A percentile compares a stretch with the other conserved stretches of the same genome.
These are phyloP conservation scores for Perodicticus potto DNA, from an alignment of 2,797 vertebrate species.

Conservation along the genomic window DNA sequence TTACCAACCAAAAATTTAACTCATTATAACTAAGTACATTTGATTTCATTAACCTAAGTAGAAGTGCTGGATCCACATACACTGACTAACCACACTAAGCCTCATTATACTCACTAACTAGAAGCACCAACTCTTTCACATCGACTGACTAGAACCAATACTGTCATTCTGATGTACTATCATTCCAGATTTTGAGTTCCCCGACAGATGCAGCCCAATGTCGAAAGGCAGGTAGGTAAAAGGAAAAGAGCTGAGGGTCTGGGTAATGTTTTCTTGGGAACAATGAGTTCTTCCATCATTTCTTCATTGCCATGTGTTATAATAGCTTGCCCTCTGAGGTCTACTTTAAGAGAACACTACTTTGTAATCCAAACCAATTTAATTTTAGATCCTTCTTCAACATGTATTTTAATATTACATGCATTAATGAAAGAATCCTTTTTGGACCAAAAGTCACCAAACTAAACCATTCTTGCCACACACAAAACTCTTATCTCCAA, in stretches of 20 bases:
- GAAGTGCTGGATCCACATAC: not conserved
- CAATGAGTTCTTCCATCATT: constrained; percentile 6
- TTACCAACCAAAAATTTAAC: constrained; percentile 50
- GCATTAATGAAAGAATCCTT: not conserved
- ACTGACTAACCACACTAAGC: not conserved
- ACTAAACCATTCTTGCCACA: constrained; percentile 24
- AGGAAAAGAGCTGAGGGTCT: not conserved
- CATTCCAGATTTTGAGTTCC: constrained; percentile 6
- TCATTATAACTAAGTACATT: constrained; percentile 4
- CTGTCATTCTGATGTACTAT: not conserved
- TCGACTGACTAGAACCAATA: constrained; percentile 26
- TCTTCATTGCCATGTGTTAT: constrained; percentile 6
- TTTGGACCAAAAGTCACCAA: not conserved
- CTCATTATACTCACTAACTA: constrained; percentile 26
- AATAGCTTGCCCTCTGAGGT: not conserved
- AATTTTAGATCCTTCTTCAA: constrained; percentile 47
- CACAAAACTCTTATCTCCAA: not conserved
- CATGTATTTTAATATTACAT: constrained; percentile 30
- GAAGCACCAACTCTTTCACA: not conserved
- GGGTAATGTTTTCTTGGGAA: not conserved
- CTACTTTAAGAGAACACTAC: not conserved
- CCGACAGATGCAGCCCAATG: not conserved
- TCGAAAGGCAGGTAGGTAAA: not conserved
- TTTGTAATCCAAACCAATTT: constrained; percentile 43
- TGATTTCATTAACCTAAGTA: not conserved